A percentile compares a stretch with the other conserved stretches of the same genome.
phyloP scores from a whole-genome alignment of 2,888 invertebrate genomes.

The Tachina grossa region DNA sequence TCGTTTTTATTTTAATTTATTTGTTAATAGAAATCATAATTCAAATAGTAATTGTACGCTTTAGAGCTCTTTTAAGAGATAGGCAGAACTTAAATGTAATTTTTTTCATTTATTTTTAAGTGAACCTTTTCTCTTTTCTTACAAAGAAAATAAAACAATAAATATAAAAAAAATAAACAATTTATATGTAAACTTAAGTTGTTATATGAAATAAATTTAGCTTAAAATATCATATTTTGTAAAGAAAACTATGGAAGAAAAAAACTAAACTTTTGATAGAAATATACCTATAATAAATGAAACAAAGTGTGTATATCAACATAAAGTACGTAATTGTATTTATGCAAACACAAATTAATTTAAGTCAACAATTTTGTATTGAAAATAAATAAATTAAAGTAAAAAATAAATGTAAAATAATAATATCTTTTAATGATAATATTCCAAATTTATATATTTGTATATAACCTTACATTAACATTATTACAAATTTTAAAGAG shows the following conservation, averaged over 20 bases:
- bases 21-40: background rate
- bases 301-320: background rate
- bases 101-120: constrained; percentile 22
- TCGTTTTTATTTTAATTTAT: constrained; percentile 49
- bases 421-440: constrained; percentile 43
- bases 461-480: too few species aligned
- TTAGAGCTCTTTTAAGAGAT: constrained; percentile 26
- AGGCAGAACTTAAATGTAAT: background rate
- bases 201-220: constrained; percentile 46
- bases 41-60: constrained; percentile 13
- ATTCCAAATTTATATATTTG: too few species aligned
- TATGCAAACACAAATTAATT: constrained; percentile 25
- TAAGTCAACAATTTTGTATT: constrained; percentile 63
- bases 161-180: too few species aligned
- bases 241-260: constrained; percentile 23
- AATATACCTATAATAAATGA: constrained; percentile 3
- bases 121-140: background rate
- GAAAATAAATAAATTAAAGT: constrained; percentile 58
- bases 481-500: too few species aligned
- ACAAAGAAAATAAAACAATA: too few species aligned
- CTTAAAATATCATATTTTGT: constrained; percentile 56
- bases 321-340: background rate
- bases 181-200: constrained; percentile 49
- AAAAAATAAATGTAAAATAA: background rate
- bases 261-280: constrained; percentile 30